Percentiles rank a stretch among this genome's conserved stretches.
phyloP scores from a whole-genome alignment of 2,113 vertebrate species.

The Azemiops feae region DNA sequence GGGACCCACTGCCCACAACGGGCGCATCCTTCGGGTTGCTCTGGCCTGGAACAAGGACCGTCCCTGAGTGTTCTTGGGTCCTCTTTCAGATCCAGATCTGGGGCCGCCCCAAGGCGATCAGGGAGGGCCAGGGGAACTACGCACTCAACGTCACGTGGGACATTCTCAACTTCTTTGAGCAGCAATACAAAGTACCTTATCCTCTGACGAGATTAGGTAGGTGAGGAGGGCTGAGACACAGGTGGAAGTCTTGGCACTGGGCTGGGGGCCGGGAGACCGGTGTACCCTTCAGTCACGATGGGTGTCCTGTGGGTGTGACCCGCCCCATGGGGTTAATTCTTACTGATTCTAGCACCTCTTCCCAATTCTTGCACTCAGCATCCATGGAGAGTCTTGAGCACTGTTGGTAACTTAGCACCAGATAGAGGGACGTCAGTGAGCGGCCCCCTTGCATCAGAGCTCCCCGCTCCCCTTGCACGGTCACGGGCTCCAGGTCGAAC shows the following conservation, averaged over 20 bases:
- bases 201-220: conserved; percentile 85
- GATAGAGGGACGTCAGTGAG: not conserved
- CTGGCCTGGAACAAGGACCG: not conserved
- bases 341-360: not conserved
- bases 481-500: not conserved
- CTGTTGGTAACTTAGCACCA: too few relatives aligned
- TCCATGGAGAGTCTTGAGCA: not conserved
- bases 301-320: not conserved
- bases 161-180: conserved; percentile 78
- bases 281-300: not conserved
- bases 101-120: conserved; percentile 78
- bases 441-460: not conserved
- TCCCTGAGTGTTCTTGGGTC: rapidly evolving
- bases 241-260: not conserved
- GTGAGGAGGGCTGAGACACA: not conserved
- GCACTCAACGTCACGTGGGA: conserved; percentile 73
- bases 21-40: not conserved
- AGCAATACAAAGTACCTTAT: conserved; percentile 72
- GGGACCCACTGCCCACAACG: not conserved
- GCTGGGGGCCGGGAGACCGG: not conserved
- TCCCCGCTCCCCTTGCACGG: not conserved
- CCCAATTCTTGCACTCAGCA: not conserved
- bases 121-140: conserved; percentile 64
- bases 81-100: conserved; percentile 84
- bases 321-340: not conserved